These are phyloP conservation scores for Tachystola acroxantha DNA, from an alignment of 2,888 invertebrate genomes.

Conservation along the genomic window DNA sequence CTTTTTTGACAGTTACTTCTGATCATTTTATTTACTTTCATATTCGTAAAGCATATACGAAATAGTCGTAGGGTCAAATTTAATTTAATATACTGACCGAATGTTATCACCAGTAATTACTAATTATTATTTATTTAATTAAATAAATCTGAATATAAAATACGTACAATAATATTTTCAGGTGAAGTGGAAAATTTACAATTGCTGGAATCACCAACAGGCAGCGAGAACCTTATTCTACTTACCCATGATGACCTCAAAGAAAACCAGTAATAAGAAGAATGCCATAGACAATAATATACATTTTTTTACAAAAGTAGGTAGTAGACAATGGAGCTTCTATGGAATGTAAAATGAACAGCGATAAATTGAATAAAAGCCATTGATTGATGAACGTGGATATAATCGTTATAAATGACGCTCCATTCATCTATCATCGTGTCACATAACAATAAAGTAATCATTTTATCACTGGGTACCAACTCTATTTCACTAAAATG, in stretches of 20 bases:
- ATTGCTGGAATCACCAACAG: conserved; percentile 53
- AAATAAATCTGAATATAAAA: too few relatives aligned
- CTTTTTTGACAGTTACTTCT: too few relatives aligned
- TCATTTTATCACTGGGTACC: not conserved
- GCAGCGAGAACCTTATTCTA: conserved; percentile 59
- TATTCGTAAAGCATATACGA: too few relatives aligned
- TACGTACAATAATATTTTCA: conserved; percentile 31
- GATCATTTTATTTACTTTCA: too few relatives aligned
- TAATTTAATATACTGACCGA: too few relatives aligned
- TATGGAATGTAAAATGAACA: conserved; percentile 6
- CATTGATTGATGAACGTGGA: conserved; percentile 11
- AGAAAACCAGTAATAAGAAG: conserved; percentile 13
- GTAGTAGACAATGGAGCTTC: not conserved
- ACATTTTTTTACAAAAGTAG: conserved; percentile 2
- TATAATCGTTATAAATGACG: conserved; percentile 9
- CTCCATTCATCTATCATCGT: conserved; percentile 7
- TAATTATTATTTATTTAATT: too few relatives aligned
- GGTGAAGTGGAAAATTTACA: conserved; percentile 68
- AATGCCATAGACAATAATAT: conserved; percentile 1
- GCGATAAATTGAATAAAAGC: conserved; percentile 5
- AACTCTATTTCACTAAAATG: not conserved
- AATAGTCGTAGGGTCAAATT: too few relatives aligned
- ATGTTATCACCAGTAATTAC: too few relatives aligned
- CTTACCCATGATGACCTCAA: conserved; percentile 42
- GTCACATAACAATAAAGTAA: conserved; percentile 8